Base-by-base conservation (phyloP, 2,113 vertebrate species). In the Aspiorhynchus laticeps region DNA sequence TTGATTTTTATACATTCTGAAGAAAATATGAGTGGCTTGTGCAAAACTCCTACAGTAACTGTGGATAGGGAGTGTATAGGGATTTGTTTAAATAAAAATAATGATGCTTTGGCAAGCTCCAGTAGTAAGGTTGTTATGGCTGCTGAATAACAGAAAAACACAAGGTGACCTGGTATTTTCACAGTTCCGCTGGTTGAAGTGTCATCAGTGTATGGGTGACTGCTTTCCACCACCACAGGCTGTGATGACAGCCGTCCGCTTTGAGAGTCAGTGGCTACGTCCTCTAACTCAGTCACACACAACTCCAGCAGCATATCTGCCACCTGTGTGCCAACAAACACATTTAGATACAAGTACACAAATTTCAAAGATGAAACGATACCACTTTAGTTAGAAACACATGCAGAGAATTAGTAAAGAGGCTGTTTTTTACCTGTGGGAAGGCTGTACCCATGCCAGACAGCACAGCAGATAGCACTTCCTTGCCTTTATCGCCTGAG, bases 391-490 rank as follows among this genome's bases (percentile, higher is more conserved):
- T 24, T 38, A 73, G 15, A 33, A 75, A 75, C 59, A 28, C 14
- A n/a, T 59, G 21, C 19, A 78, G 4, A 53, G 7, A 48, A 9
- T 19, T 53, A 77, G 7, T 5, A 8, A 43, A 67, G 33, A 2
- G 48, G 19, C 33, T 28, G 59, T 15, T 28, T 51, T 15, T 69
- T 84, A 95, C 98, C 97, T 99, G 98, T 12, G 98, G 97, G 91
- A 98, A 99, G 33, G 98, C 97, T 0, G 97, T 98, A 26, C 98
- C 98, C 98, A 99, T 99, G 84, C 97, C 98, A 1, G 98, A 99
- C 26, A 99, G 94, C 88, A 99, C 97, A 2, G 98, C 97, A 0
- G 98, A 99, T 26, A 99, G 95, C 80, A 99, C 98, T 4, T 99
- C 98, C 89, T 91, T 96, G 79, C 97, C 98, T 87, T 96, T 97